These are phyloP conservation scores for Pelobates fuscus DNA, from an alignment of 2,113 vertebrate species.

Conservation along the genomic window DNA sequence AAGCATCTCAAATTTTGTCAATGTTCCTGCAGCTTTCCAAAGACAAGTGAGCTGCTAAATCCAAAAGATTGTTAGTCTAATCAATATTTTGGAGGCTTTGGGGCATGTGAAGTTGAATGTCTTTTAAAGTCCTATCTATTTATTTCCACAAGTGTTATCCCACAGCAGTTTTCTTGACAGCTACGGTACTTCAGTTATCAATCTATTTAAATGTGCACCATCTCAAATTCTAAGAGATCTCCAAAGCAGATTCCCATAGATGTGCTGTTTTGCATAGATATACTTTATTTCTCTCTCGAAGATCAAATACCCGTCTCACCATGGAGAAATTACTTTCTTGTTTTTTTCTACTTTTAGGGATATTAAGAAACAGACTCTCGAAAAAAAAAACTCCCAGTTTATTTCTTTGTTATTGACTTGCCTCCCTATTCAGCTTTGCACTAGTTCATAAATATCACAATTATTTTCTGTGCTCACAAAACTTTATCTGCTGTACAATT, in stretches of 20 bases:
- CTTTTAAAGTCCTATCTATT: constrained; percentile 55
- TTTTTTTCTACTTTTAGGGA: not conserved
- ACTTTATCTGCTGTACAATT: constrained; percentile 13
- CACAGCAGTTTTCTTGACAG: constrained; percentile 58
- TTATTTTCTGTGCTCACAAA: constrained; percentile 14
- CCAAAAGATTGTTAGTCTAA: constrained; percentile 11
- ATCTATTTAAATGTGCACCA: constrained; percentile 57
- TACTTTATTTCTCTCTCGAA: constrained; percentile 53
- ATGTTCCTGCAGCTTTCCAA: constrained; percentile 47
- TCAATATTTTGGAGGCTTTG: constrained; percentile 53
- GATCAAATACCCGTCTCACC: not conserved
- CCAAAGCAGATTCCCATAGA: constrained; percentile 53
- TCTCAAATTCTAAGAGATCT: constrained; percentile 55
- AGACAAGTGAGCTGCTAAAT: constrained; percentile 52
- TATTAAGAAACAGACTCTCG: not conserved
- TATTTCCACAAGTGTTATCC: constrained; percentile 50
- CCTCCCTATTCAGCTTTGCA: constrained; percentile 3
- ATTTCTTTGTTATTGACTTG: constrained; percentile 13
- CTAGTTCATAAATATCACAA: constrained; percentile 23
- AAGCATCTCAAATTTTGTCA: constrained; percentile 52
- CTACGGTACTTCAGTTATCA: constrained; percentile 52
- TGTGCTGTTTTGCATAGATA: constrained; percentile 50
- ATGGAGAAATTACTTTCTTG: not conserved
- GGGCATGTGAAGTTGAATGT: constrained; percentile 52
- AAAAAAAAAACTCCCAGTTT: not conserved